Percentiles rank a stretch among this genome's conserved stretches.
These are phyloP conservation scores for Stramonita haemastoma DNA, from an alignment of 2,888 invertebrate species.

Conservation along the genomic window DNA sequence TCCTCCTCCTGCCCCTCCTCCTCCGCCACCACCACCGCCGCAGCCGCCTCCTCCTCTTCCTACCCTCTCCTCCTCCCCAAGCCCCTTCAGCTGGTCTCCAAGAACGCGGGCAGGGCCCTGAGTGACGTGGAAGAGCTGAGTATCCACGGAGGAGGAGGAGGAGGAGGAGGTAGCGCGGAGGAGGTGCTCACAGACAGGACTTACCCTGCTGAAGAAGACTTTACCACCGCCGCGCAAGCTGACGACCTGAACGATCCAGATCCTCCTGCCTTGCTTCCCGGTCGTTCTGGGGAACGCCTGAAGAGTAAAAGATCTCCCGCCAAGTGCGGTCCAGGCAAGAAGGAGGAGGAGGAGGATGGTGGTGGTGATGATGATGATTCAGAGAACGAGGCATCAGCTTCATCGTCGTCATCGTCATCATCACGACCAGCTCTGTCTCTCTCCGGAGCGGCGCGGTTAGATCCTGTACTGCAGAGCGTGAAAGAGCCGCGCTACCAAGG, in stretches of 20 bases:
- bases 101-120: background rate
- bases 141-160: background rate
- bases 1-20: background rate
- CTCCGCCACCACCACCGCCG: background rate
- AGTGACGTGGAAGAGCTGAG: conserved; percentile 35
- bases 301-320: no score
- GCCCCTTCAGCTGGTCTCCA: background rate
- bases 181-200: background rate
- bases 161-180: background rate
- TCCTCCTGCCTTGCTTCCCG: no score
- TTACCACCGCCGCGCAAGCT: background rate
- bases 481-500: conserved; percentile 48
- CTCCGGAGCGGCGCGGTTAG: background rate
- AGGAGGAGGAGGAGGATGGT: background rate
- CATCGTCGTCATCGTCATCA: background rate
- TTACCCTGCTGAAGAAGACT: background rate
- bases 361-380: no score
- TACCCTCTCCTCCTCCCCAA: background rate
- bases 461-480: conserved; percentile 25
- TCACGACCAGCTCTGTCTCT: background rate
- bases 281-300: no score
- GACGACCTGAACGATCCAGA: no score
- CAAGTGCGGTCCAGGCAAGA: no score
- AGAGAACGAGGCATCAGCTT: background rate
- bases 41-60: conserved; percentile 13